Conservation (phyloP, 2,888 invertebrate species). For the Leptopilina myrica region DNA sequence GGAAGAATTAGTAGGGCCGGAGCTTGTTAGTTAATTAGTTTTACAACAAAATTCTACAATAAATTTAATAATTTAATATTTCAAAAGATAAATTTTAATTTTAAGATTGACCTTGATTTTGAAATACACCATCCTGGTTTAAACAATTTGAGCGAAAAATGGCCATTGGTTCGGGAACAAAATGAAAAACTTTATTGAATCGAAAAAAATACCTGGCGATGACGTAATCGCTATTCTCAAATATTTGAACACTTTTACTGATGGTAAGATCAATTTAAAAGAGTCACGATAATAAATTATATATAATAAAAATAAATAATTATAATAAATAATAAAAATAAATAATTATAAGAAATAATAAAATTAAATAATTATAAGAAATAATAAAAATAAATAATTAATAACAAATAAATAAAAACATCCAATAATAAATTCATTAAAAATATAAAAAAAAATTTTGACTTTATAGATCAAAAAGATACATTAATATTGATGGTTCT, state of each 20-base stretch:
- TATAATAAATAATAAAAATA: no score
- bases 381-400: no score
- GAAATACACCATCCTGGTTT: not conserved
- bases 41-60: not conserved
- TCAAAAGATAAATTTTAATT: not conserved
- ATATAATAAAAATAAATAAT: no score
- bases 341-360: no score
- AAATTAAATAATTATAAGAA: no score
- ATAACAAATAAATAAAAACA: no score
- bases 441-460: no score
- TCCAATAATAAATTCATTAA: no score
- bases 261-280: not conserved
- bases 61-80: not conserved
- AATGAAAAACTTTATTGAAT: not conserved
- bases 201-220: conserved; percentile 5
- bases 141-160: not conserved
- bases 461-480: not conserved
- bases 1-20: no score
- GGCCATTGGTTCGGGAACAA: not conserved
- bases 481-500: not conserved
- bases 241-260: not conserved
- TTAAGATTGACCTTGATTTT: conserved; percentile 2
- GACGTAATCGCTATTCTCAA: not conserved
- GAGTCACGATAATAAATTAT: no score
- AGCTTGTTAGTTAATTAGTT: not conserved